Percentiles rank a stretch among this genome's conserved stretches.
Evolutionary conservation across 2,888 invertebrate species (phyloP).

Genomic region (Actias luna): DNA sequence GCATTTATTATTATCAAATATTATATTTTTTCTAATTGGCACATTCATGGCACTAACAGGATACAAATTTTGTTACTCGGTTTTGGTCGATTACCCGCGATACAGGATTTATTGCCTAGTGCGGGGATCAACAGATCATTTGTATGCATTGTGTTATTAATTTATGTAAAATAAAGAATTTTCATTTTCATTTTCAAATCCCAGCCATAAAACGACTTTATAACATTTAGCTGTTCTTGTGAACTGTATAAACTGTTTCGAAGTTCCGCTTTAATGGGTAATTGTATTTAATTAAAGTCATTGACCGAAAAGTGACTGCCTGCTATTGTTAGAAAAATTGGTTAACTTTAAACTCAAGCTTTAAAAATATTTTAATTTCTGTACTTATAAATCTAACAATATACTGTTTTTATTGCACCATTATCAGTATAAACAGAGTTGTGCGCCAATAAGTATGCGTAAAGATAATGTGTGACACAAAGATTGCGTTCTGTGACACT

Average conservation of each 20-base stretch:
- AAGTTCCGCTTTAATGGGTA: conserved; percentile 50
- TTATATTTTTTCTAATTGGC: too few relatives aligned
- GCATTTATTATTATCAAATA: too few relatives aligned
- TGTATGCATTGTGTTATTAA: too few relatives aligned
- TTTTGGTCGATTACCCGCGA: too few relatives aligned
- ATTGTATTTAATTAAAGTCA: conserved; percentile 54
- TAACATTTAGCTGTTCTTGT: background rate
- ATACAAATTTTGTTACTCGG: too few relatives aligned
- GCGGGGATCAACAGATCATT: too few relatives aligned
- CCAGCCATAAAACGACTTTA: background rate
- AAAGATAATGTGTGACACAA: conserved; percentile 37
- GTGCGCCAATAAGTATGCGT: conserved; percentile 35
- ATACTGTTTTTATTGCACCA: conserved; percentile 31
- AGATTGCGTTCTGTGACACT: conserved; percentile 10
- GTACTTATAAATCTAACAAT: conserved; percentile 11
- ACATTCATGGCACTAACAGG: too few relatives aligned
- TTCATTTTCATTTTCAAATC: too few relatives aligned
- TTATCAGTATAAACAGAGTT: conserved; percentile 40
- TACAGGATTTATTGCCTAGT: too few relatives aligned
- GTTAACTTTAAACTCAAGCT: background rate
- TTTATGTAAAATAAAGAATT: too few relatives aligned
- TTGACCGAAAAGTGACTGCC: conserved; percentile 42
- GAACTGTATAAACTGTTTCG: conserved; percentile 21
- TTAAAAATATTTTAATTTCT: background rate
- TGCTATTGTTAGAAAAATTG: conserved; percentile 33